Conservation (phyloP, 30 jellyfish, hydroid and myxozoan species). For the Rhopilema esculentum region DNA sequence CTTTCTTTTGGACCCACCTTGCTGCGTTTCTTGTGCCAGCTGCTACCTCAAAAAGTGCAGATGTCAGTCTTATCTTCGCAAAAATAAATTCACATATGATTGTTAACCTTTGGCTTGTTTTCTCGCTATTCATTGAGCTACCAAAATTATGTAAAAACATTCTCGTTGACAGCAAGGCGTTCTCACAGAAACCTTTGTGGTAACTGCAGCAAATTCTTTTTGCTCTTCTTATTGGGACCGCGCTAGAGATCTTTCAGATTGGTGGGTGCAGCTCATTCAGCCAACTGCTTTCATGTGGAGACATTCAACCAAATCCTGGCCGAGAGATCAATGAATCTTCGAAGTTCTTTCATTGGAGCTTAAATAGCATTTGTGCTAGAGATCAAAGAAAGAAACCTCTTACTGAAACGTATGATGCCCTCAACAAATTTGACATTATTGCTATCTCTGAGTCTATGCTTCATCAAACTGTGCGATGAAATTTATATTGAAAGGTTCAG, state of each 20-base stretch:
- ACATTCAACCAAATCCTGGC: constrained; percentile 54
- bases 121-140: constrained; percentile 32
- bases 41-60: constrained; percentile 37
- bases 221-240: constrained; percentile 35
- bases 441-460: constrained; percentile 52
- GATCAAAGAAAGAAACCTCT: constrained; percentile 33
- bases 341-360: constrained; percentile 50
- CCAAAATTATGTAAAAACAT: constrained; percentile 28
- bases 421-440: constrained; percentile 39
- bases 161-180: constrained; percentile 44
- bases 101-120: constrained; percentile 24
- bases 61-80: constrained; percentile 32
- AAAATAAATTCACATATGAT: constrained; percentile 30
- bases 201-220: constrained; percentile 39
- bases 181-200: constrained; percentile 40
- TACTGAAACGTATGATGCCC: constrained; percentile 52
- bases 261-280: constrained; percentile 18
- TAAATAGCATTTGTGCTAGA: constrained; percentile 25
- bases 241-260: constrained; percentile 31
- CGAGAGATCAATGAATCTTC: constrained; percentile 8
- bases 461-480: constrained; percentile 37
- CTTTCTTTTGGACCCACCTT: constrained; percentile 47
- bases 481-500: constrained; percentile 45
- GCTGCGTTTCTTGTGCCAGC: constrained; percentile 45
- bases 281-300: constrained; percentile 49